These are phyloP conservation scores for Onychomys leucogaster DNA, from an alignment of 2,797 vertebrate genomes.

Conservation along the genomic window DNA sequence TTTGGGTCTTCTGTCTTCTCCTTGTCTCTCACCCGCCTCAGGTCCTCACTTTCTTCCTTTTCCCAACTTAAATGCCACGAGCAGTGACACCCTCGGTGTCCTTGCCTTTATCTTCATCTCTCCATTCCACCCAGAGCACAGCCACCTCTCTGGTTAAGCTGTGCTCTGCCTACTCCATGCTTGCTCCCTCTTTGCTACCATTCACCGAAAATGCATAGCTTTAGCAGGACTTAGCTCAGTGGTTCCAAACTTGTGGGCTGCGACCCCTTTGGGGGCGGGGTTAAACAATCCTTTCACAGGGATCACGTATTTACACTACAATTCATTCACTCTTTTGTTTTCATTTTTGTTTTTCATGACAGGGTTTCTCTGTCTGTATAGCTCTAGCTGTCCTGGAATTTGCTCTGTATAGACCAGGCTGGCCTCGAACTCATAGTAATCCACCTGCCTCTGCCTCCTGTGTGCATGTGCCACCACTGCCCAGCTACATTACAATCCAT, in stretches of 20 bases:
- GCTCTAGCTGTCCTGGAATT: no score
- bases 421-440: no score
- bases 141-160: background rate
- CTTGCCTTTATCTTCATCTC: background rate
- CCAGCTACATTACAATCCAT: background rate
- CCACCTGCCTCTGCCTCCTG: no score
- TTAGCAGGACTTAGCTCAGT: background rate
- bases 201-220: background rate
- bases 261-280: background rate
- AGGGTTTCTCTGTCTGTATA: no score
- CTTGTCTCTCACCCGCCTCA: background rate
- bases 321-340: no score
- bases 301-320: background rate
- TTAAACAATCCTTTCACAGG: background rate
- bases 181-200: background rate
- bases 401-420: no score
- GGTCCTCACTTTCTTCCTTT: background rate
- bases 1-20: background rate
- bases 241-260: background rate
- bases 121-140: background rate
- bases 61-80: background rate
- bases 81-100: no score
- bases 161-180: background rate
- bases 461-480: no score
- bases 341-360: no score